Conservation (phyloP, 2,888 invertebrate species). For the Proisotoma minuta region DNA sequence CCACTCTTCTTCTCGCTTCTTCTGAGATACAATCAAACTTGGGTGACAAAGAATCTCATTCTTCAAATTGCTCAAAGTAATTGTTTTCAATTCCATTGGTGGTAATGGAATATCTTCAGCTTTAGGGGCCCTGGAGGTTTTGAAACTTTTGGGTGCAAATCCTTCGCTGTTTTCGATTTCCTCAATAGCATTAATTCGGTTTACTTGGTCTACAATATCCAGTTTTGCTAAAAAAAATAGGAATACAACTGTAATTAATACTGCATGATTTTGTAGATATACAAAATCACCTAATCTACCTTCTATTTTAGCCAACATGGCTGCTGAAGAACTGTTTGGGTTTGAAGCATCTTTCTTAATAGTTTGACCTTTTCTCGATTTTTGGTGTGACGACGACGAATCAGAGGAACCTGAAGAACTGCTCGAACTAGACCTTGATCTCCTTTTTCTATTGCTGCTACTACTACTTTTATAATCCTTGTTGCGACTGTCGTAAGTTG, state of each 20-base stretch:
- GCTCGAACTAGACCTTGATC: slow-evolving; percentile 22
- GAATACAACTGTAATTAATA: not conserved
- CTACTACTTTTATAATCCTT: slow-evolving; percentile 6
- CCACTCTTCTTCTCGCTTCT: slow-evolving; percentile 45
- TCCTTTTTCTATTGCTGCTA: slow-evolving; percentile 13
- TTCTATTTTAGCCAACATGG: slow-evolving; percentile 41
- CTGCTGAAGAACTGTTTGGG: slow-evolving; percentile 15
- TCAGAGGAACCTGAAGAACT: slow-evolving; percentile 16
- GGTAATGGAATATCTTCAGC: slow-evolving; percentile 45
- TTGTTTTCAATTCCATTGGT: slow-evolving; percentile 42
- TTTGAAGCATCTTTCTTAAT: not conserved
- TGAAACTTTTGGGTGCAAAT: slow-evolving; percentile 42
- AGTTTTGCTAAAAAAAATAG: slow-evolving; percentile 37
- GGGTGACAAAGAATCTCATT: slow-evolving; percentile 46
- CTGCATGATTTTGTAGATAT: not conserved
- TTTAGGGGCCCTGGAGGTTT: slow-evolving; percentile 28
- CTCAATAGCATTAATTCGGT: slow-evolving; percentile 41
- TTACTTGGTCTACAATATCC: slow-evolving; percentile 39
- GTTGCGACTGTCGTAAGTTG: not conserved
- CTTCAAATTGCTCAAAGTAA: slow-evolving; percentile 38
- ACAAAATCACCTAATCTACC: slow-evolving; percentile 24
- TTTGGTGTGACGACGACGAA: slow-evolving; percentile 7
- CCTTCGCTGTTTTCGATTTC: slow-evolving; percentile 44
- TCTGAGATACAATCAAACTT: slow-evolving; percentile 42
- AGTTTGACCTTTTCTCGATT: not conserved